Base-by-base conservation (phyloP, 2,113 vertebrate species). In the Hyaena hyaena region DNA sequence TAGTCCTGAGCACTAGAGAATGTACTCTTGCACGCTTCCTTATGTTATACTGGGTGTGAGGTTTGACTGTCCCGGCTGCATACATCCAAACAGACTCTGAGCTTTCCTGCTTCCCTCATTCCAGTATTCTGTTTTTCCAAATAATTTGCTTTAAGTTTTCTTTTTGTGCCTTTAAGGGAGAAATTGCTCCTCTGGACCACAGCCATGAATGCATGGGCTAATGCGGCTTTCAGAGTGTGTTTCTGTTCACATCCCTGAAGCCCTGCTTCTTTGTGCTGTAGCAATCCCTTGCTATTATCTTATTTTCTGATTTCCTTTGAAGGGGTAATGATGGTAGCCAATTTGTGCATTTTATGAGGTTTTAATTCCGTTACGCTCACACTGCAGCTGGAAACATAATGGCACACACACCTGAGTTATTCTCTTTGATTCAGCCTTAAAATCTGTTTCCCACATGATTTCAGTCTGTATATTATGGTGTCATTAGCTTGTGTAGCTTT, bases 261-360 rank as follows among this genome's bases (percentile, higher is more conserved):
- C 66, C 80, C 94, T 87, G 69, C 90, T 95, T 84, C 90, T 97
- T 80, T 53, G 80, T 97, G 93, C 84, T 85, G 80, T 7, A 88
- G 71, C 58, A 69, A 12, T 95, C 93, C 84, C 85, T 97, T 79
- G 81, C 77, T 94, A 95, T 96, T 97, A 96, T 88, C 96, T 97
- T 88, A 90, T 82, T 96, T 97, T 88, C 96, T 93, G 96, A 95
- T 90, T 97, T 96, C 96, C 92, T 97, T 87, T 55, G 93, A 97
- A 94, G 90, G 66, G 80, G 86, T 97, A 98, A 98, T 94, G 76
- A 80, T 89, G 71, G 88, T 66, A 61, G 88, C 84, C 94, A 90
- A 86, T 95, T 96, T 97, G 88, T 82, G 63, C 88, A 80, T 97
- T 83, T 88, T 94, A 43, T 95, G 68, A 94, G 88, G 86, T 96